These are phyloP conservation scores for Drosophila nikananu DNA, from an alignment of 1,140 invertebrate genomes.

Conservation along the genomic window DNA sequence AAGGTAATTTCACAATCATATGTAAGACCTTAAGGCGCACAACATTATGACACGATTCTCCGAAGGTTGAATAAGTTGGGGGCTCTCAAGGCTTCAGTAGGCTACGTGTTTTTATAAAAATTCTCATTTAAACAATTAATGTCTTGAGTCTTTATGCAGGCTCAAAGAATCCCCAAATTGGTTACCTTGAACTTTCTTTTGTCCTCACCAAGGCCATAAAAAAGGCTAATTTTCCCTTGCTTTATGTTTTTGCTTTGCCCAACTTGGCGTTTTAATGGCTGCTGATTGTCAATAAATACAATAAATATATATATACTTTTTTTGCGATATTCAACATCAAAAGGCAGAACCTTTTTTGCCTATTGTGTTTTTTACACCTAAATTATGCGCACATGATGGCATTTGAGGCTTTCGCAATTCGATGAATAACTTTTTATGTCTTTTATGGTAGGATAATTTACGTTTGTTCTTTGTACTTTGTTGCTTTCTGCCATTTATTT, in stretches of 20 bases:
- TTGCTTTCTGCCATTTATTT: constrained; percentile 6
- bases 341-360: constrained; percentile 39
- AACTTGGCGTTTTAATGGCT: constrained; percentile 56
- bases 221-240: constrained; percentile 32
- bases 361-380: constrained; percentile 44
- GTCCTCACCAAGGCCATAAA: constrained; percentile 29
- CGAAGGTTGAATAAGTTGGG: neutral
- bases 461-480: constrained; percentile 1
- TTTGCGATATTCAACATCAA: constrained; percentile 35
- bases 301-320: constrained; percentile 31
- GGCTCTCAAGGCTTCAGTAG: neutral
- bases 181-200: constrained; percentile 50
- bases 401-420: constrained; percentile 43
- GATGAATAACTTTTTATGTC: constrained; percentile 39
- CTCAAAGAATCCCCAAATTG: constrained; percentile 2
- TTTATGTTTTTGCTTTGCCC: constrained; percentile 19
- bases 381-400: constrained; percentile 58
- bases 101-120: neutral
- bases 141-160: neutral
- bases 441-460: constrained; percentile 47
- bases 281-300: constrained; percentile 59
- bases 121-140: constrained; percentile 3
- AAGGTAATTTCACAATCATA: constrained; percentile 34
- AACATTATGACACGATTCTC: neutral
- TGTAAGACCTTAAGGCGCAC: neutral